Evolutionary conservation across 2,797 vertebrate genomes (phyloP), one percentile per base, ranked within the genome.

Genomic region (Acestrorhynchus altus): DNA sequence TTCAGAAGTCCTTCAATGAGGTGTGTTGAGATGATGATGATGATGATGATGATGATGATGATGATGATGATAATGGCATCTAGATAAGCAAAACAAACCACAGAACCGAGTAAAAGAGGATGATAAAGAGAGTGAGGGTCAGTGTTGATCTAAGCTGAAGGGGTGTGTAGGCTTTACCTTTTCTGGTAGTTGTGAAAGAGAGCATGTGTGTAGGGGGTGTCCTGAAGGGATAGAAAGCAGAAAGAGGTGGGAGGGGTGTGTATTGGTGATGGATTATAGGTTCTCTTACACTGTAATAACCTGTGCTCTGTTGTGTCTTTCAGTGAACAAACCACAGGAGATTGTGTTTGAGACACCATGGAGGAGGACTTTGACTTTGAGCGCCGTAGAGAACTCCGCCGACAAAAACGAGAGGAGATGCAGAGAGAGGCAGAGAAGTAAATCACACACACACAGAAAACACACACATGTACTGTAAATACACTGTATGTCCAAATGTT

Each of bases 321-420:
- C 83, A 93, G 92, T 79, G 75, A 87, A 28, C 81, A 86, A 82
- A 73, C 72, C 12, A 83, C 81, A 74, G 79, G 18, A 86, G 87
- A 16, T 69, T 24, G 0, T 80, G 78, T 84, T 82, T 81, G 72
- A 81, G 81, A 69, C 88, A 90, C 83, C 88, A 99, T 98, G 97
- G 97, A 99, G 44, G 91, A 94, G n/a, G 96, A 99, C 88, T 97
- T 99, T 89, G 97, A 98, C 88, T 97, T 99, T 89, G 97, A 98
- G 79, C 96, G 93, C 81, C 97, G 97, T 86, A 94, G 96, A 91
- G 97, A 99, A 77, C 94, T 95, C 79, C 95, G 98, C 90, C 98
- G 96, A 88, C 97, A 98, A 91, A 97, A 97, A 92, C 95, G 97
- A 18, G 97, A 99, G 87, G 97, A 99, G 92, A 98, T 97, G 95